Base-by-base conservation (phyloP, 2,797 vertebrate species). In the Sus cebifrons region DNA sequence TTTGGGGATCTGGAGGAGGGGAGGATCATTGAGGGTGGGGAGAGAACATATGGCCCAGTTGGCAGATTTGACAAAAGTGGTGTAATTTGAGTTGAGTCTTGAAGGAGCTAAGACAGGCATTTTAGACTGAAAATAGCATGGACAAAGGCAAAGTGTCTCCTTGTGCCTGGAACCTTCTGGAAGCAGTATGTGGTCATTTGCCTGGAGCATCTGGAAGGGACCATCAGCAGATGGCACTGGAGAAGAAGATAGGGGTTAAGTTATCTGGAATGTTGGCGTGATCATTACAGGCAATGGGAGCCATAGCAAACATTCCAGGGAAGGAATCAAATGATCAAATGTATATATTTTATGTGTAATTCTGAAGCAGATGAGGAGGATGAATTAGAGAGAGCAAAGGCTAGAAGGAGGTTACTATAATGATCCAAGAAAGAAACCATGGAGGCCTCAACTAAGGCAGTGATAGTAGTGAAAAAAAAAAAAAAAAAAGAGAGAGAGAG, bases 291-390 rank as follows among this genome's bases (percentile, higher is more conserved):
- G 32, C 18, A 81, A 49, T 25, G 40, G 54, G 54, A 95, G 3
- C 36, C 36, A 29, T 8, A 54, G 49, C 2, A 65, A 75, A 81
- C 17, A 85, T 49, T 77, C 73, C 64, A 73, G 68, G n/a, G 36
- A 67, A 90, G 75, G 68, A 52, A 56, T 13, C 16, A 64, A 18
- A 20, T 20, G 7, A 54, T 86, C 29, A 67, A 67, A 70, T 58
- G 49, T 56, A 15, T 44, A 36, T 75, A 29, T 74, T 78, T 62
- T 58, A 86, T 93, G n/a, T 6, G 54, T 70, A 52, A 49, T 62
- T 78, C 36, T 25, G 77, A 84, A 95, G 62, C 67, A 88, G 74
- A 83, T 54, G 29, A 68, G 20, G 40, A 86, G 64, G 70, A n/a
- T 65, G n/a, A 85, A 79, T 77, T 25, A 52, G 62, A 90, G 21